Evolutionary conservation across 2,888 invertebrate species (phyloP).

Genomic region (Candidula unifasciata): DNA sequence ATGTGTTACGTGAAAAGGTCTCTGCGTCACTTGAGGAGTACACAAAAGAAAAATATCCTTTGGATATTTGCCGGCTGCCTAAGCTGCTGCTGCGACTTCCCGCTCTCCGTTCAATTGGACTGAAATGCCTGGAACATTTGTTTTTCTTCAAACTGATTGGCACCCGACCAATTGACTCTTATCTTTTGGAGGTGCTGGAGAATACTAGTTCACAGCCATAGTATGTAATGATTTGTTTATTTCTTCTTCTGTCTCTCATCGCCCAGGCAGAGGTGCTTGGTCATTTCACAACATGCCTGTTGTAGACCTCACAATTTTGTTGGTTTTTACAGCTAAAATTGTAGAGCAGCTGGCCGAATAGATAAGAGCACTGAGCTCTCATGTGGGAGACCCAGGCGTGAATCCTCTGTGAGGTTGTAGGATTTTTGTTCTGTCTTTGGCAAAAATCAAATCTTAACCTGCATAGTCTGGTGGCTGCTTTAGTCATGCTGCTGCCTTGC

Average conservation of each 20-base stretch:
- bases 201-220: slow-evolving; percentile 61
- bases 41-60: slow-evolving; percentile 89
- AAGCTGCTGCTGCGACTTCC: slow-evolving; percentile 85
- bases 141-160: slow-evolving; percentile 95
- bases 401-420: too few relatives aligned
- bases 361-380: too few relatives aligned
- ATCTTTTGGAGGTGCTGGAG: slow-evolving; percentile 79
- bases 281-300: too few relatives aligned
- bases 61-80: slow-evolving; percentile 96
- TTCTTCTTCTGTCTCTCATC: not conserved
- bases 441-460: too few relatives aligned
- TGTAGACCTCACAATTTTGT: too few relatives aligned
- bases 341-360: too few relatives aligned
- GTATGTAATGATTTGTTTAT: slow-evolving; percentile 1
- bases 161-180: slow-evolving; percentile 90
- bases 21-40: slow-evolving; percentile 97
- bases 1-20: slow-evolving; percentile 90
- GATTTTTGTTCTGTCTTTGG: too few relatives aligned
- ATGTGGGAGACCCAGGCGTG: too few relatives aligned
- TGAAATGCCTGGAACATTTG: slow-evolving; percentile 95
- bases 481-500: too few relatives aligned
- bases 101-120: slow-evolving; percentile 78
- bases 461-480: too few relatives aligned
- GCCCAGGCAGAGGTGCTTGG: not conserved
- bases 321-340: too few relatives aligned